A percentile compares a stretch with the other conserved stretches of the same genome.
phyloP scores from a whole-genome alignment of 2,113 vertebrate species.

The Gyps fulvus region DNA sequence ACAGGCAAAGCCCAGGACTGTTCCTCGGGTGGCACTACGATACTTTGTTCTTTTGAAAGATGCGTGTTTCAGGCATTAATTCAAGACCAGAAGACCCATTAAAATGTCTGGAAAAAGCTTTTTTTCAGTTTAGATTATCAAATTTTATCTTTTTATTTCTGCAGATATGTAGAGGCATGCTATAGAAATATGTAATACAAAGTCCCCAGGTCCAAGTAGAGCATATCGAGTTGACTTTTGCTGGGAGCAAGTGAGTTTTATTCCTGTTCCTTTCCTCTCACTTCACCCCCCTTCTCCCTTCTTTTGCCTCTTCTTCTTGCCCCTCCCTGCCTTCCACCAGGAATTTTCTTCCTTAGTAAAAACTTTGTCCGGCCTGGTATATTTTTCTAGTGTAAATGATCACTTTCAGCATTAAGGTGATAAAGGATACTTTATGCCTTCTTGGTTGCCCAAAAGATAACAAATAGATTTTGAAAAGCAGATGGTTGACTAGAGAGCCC shows the following conservation, averaged over 20 bases:
- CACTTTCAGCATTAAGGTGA: slow-evolving; percentile 12
- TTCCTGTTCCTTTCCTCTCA: background rate
- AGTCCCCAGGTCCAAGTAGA: background rate
- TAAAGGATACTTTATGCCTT: slow-evolving; percentile 22
- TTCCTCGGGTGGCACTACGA: slow-evolving; percentile 12
- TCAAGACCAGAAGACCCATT: slow-evolving; percentile 3
- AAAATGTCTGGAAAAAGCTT: background rate
- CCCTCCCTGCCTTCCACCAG: background rate
- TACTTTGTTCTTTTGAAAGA: slow-evolving; percentile 31
- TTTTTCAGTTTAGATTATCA: background rate
- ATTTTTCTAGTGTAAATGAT: background rate
- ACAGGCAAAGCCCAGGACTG: background rate
- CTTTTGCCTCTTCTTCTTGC: background rate
- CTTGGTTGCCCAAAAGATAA: slow-evolving; percentile 2
- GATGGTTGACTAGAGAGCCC: slow-evolving; percentile 35
- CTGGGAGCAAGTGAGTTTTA: background rate
- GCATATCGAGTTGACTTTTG: background rate
- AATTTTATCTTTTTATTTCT: background rate
- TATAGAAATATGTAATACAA: background rate
- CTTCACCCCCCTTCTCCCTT: background rate
- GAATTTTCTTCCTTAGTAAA: background rate
- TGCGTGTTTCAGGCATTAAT: slow-evolving; percentile 27
- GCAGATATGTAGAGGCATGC: background rate
- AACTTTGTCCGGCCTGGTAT: background rate
- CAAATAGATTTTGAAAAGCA: slow-evolving; percentile 52